Evolutionary conservation across 2,797 vertebrate species (phyloP), one percentile per base, ranked within the genome.

Genomic region (Allobates femoralis): DNA sequence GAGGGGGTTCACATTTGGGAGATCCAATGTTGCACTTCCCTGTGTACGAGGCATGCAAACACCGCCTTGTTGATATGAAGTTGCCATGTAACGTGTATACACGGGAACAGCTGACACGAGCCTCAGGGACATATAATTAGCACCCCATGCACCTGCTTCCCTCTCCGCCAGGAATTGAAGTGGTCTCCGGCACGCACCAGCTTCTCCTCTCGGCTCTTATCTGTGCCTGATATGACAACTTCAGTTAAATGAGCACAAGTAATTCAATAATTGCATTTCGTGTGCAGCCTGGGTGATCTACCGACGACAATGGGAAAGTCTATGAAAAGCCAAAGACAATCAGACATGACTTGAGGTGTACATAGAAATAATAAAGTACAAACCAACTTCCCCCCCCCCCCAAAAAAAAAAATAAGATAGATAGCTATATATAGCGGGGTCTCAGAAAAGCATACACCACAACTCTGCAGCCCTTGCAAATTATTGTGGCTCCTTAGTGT

Each of bases 61-160:
- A 21, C 11, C 12, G 81, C 58, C 58, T 81, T 88, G 86, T 83
- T 84, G 67, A 76, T 74, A 26, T 18, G 21, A 81, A 53, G 86
- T 87, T 87, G 86, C 86, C 50, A 74, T 67, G 86, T 76, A 85
- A 88, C 86, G 15, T 81, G n/a, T 18, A 51, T 85, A 85, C 67
- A 88, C 56, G 85, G 67, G 66, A 85, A 50, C 86, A 88, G 86
- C 86, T 88, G 83, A 88, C 18, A 14, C 11, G 7, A 21, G 56
- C 71, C 67, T 12, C 5, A 37, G 81, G 80, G 86, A 74, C 51
- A 21, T 85, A 88, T 85, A 81, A 85, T 88, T 84, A 85, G 83
- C 67, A 58, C 37, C 37, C 46, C 10, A 4, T 37, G 67, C 86
- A 88, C 82, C 86, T 88, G 86, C 86, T 87, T 46, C 86, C 58